Percentiles rank a stretch among this genome's conserved stretches.
phyloP scores from a whole-genome alignment of 2,888 invertebrate species.

The Cyaniris semiargus region DNA sequence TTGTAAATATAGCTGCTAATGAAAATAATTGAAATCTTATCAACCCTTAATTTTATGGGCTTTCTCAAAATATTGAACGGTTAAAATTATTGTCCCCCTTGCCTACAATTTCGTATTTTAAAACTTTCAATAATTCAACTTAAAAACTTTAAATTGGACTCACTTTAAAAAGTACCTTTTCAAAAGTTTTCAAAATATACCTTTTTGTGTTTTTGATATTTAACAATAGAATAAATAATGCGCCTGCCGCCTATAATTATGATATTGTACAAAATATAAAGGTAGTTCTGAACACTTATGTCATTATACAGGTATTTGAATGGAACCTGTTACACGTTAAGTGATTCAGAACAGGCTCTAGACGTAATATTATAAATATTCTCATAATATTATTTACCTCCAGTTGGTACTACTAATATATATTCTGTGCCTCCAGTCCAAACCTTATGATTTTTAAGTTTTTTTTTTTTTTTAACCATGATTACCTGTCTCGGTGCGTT shows the following conservation, averaged over 20 bases:
- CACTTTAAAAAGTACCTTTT: neutral
- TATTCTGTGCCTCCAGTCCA: no score
- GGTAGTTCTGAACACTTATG: conserved; percentile 12
- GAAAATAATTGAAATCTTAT: neutral
- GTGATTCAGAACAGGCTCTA: conserved; percentile 9
- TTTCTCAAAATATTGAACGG: no score
- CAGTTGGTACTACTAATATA: no score
- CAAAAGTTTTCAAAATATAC: neutral
- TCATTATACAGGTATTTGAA: conserved; percentile 26
- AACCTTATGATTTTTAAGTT: neutral
- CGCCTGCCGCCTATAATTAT: neutral
- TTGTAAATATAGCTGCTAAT: neutral
- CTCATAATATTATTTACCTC: neutral
- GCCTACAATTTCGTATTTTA: neutral
- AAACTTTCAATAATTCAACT: neutral
- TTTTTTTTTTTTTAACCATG: neutral
- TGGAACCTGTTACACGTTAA: conserved; percentile 4
- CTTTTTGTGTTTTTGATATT: neutral
- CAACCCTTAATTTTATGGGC: neutral
- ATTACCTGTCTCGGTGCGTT: neutral
- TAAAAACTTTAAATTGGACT: neutral
- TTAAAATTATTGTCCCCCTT: no score
- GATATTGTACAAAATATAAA: neutral
- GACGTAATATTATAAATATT: neutral
- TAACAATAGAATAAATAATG: neutral